Conservation (phyloP, 2,888 invertebrate species). For the Melanostoma scalare region DNA sequence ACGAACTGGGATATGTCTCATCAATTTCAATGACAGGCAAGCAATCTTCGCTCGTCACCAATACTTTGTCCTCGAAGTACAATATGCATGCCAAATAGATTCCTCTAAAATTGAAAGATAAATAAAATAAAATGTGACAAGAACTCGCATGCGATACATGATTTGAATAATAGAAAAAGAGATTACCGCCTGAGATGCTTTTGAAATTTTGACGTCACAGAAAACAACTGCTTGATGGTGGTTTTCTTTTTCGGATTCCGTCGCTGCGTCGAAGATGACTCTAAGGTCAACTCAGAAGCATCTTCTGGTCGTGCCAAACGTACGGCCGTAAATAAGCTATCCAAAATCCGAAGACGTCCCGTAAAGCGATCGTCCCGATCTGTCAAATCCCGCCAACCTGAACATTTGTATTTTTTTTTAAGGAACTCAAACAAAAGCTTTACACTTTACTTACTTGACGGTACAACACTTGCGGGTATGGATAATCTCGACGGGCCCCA, state of each 20-base stretch:
- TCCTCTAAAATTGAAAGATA: constrained; percentile 86
- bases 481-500: constrained; percentile 91
- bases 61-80: constrained; percentile 96
- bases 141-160: no score
- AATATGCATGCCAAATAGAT: constrained; percentile 96
- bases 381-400: constrained; percentile 94
- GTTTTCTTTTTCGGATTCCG: constrained; percentile 92
- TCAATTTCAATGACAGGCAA: constrained; percentile 98
- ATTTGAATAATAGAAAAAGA: not conserved
- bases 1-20: constrained; percentile 95
- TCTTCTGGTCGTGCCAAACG: constrained; percentile 84
- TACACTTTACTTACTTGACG: constrained; percentile 89
- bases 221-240: constrained; percentile 96
- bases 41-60: constrained; percentile 98
- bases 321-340: constrained; percentile 89
- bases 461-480: constrained; percentile 92
- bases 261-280: constrained; percentile 86
- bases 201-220: constrained; percentile 97
- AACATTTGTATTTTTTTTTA: not conserved
- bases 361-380: constrained; percentile 86
- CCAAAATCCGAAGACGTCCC: constrained; percentile 88
- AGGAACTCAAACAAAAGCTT: constrained; percentile 6
- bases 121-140: not conserved
- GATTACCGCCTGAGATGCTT: constrained; percentile 90
- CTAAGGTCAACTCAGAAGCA: constrained; percentile 87